Percentiles rank a stretch among this genome's conserved stretches.
These are phyloP conservation scores for Torymus tubicola DNA, from an alignment of 2,888 invertebrate species.

Conservation along the genomic window DNA sequence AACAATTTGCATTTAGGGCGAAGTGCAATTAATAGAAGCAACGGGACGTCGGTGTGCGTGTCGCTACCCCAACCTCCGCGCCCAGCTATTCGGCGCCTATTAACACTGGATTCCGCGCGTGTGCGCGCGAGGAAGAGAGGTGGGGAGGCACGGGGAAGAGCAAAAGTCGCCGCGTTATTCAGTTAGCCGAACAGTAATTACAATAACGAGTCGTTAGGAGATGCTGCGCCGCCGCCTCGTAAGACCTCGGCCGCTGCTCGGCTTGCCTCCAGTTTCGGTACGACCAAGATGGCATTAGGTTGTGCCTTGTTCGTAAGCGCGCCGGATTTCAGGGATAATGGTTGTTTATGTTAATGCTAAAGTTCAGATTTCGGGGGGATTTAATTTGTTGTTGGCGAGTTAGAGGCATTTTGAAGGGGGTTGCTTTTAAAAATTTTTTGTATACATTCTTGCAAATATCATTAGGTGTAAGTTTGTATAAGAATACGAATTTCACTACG, in stretches of 20 bases:
- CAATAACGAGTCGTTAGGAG: conserved; percentile 74
- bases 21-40: conserved; percentile 76
- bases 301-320: no score
- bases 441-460: no score
- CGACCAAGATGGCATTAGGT: neutral
- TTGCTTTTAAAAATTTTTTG: no score
- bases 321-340: conserved; percentile 30
- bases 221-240: conserved; percentile 61
- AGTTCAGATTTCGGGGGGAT: no score
- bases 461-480: no score
- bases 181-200: conserved; percentile 75
- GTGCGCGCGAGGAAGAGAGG: conserved; percentile 65
- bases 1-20: conserved; percentile 77
- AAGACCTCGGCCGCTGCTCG: conserved; percentile 24
- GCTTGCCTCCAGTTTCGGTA: neutral
- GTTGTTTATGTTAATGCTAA: no score
- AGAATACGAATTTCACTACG: no score
- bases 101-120: conserved; percentile 75
- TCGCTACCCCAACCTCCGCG: conserved; percentile 51
- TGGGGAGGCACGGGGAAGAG: conserved; percentile 25
- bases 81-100: conserved; percentile 74
- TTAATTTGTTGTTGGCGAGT: no score
- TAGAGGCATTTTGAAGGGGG: no score
- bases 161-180: conserved; percentile 66
- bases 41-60: conserved; percentile 68